Evolutionary conservation across 2,113 vertebrate species (phyloP).

Genomic region (Strix aluco): DNA sequence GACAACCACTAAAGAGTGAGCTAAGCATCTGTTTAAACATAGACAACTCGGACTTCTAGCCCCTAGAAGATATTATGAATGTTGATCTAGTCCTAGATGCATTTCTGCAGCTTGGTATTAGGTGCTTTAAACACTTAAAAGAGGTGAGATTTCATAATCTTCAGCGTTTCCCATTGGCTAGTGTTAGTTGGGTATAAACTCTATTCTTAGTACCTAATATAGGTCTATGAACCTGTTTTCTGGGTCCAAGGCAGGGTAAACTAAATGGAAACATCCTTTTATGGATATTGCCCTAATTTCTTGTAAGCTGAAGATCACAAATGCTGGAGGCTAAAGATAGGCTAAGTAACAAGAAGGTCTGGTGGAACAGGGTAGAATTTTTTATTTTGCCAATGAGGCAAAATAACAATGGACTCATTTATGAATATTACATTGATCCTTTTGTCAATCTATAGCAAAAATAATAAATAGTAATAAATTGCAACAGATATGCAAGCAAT

Average conservation of each 20-base stretch:
- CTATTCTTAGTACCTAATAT: conserved; percentile 16
- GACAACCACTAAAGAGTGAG: neutral
- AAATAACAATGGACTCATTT: neutral
- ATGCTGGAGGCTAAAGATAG: neutral
- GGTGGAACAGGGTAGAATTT: neutral
- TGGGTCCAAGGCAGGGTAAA: conserved; percentile 3
- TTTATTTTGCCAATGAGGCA: neutral
- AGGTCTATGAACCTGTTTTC: conserved; percentile 26
- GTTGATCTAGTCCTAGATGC: neutral
- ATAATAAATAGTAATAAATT: neutral
- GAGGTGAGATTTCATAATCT: neutral
- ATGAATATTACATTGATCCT: neutral
- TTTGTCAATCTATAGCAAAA: neutral
- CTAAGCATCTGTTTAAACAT: neutral
- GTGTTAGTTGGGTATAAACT: neutral
- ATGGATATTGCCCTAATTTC: conserved; percentile 57
- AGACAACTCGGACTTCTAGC: neutral
- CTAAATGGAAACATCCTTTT: conserved; percentile 42
- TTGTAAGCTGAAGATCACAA: neutral
- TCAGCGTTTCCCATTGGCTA: neutral
- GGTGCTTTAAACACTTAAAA: neutral
- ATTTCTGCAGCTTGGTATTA: neutral
- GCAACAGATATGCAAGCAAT: neutral
- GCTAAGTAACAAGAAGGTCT: neutral
- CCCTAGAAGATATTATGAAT: neutral